Percentiles rank a stretch among this genome's conserved stretches.
Conservation (phyloP, 2,888 invertebrate genomes). For the Rhagonycha fulva region DNA sequence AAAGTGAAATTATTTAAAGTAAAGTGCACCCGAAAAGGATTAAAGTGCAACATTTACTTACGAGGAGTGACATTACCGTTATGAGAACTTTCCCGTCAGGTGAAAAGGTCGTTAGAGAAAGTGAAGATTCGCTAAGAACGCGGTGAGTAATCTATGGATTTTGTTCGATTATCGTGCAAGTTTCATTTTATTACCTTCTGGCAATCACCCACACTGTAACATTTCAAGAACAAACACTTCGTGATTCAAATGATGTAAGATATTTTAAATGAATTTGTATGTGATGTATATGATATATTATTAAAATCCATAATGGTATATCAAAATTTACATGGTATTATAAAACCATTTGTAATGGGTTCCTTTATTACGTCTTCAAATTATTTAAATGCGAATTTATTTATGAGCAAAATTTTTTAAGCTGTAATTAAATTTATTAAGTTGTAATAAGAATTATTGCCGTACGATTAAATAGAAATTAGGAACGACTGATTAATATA, state of each 20-base stretch:
- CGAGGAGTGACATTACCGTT: conserved; percentile 33
- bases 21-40: not conserved
- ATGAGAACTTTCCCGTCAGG: conserved; percentile 44
- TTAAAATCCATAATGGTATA: not conserved
- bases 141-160: conserved; percentile 16
- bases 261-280: not conserved
- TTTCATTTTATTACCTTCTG: not conserved
- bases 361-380: not conserved
- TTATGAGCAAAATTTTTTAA: not conserved
- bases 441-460: not conserved
- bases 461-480: not conserved
- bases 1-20: not conserved
- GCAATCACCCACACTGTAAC: conserved; percentile 6
- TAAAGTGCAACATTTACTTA: not conserved
- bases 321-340: not conserved
- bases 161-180: conserved; percentile 23
- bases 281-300: not conserved
- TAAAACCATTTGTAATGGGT: not conserved
- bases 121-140: conserved; percentile 36
- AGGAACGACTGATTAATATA: not conserved
- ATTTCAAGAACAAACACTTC: conserved; percentile 20
- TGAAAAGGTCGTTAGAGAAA: conserved; percentile 41
- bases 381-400: not conserved
- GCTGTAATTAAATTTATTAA: not conserved
- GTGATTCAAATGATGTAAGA: conserved; percentile 12